Conservation (phyloP, 2,113 vertebrate genomes). For the Sander lucioperca region DNA sequence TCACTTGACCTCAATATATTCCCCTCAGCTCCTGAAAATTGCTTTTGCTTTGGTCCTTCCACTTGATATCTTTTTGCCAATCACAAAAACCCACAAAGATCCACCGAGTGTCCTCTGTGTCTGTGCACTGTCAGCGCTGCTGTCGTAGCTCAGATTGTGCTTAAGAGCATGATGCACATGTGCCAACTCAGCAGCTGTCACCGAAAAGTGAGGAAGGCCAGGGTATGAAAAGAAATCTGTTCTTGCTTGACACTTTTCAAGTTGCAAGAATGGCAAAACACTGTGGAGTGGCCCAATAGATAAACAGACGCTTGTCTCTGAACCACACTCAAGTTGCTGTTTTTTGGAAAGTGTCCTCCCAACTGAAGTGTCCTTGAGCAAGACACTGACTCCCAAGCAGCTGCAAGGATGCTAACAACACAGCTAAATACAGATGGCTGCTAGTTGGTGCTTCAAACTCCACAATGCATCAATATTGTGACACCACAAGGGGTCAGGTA, state of each 20-base stretch:
- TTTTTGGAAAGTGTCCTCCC: constrained; percentile 10
- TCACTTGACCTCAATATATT: constrained; percentile 77
- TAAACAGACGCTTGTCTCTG: constrained; percentile 43
- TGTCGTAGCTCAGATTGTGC: constrained; percentile 56
- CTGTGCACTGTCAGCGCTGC: constrained; percentile 72
- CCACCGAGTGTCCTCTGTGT: constrained; percentile 55
- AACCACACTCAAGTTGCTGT: constrained; percentile 2
- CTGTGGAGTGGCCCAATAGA: constrained; percentile 51
- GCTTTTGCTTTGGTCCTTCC: constrained; percentile 72
- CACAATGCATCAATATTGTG: not conserved
- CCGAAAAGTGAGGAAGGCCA: constrained; percentile 59
- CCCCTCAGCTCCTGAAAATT: constrained; percentile 70
- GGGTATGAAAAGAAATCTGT: constrained; percentile 61
- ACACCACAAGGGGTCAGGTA: too few relatives aligned
- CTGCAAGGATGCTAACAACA: constrained; percentile 17
- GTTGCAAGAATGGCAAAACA: constrained; percentile 63
- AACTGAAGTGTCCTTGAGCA: constrained; percentile 54
- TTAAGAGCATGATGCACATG: constrained; percentile 63
- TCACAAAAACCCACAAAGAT: constrained; percentile 66
- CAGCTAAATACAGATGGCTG: constrained; percentile 3
- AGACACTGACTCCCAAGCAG: constrained; percentile 13
- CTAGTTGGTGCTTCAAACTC: not conserved
- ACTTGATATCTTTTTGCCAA: constrained; percentile 76
- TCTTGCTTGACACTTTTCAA: constrained; percentile 66
- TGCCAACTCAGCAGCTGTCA: constrained; percentile 79